Base-by-base conservation (phyloP, 2,113 vertebrate species). In the Indri indri region DNA sequence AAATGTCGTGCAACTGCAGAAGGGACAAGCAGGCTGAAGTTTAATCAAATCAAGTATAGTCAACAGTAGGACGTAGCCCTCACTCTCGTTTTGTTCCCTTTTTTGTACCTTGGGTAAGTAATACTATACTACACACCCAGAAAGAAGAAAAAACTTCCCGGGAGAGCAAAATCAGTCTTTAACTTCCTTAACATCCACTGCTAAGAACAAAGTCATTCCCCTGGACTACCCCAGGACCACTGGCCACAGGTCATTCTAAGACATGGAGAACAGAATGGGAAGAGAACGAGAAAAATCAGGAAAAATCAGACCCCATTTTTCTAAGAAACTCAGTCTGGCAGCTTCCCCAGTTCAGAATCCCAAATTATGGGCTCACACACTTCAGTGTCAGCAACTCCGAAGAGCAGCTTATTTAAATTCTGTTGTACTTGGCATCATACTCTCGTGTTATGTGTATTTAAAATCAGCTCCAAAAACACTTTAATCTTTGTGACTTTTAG, bases 391-490 rank as follows among this genome's bases (percentile, higher is more conserved):
- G 23, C 20, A 16, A 77, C 37, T 82, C 90, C 32, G 37, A 47
- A 88, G 40, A 50, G 50, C 25, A 54, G 34, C 66, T 88, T 22
- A 50, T 79, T 94, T 77, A 66, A 90, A 92, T 86, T 93, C 70
- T 40, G 8, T 54, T 70, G 17, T 71, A 42, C 37, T 59, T 4
- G 32, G 30, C 54, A 27, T 37, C 52, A 59, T 73, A 32, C 47
- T 84, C 45, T 63, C 4, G 0, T 42, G 42, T 37, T 63, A 61
- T 14, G 52, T 2, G 2, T 68, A 32, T 88, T 96, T 88, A 93
- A 93, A 94, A 83, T 85, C 94, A 93, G 77, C 86, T 94, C 65
- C 93, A 94, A 70, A 96, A 94, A 52, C 90, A 59, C 66, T 82
- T 89, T 73, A 37, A 92, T 88, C 97, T 77, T 88, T 52, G 27